These are phyloP conservation scores for Podarcis muralis DNA, from an alignment of 2,113 vertebrate genomes.

Conservation along the genomic window DNA sequence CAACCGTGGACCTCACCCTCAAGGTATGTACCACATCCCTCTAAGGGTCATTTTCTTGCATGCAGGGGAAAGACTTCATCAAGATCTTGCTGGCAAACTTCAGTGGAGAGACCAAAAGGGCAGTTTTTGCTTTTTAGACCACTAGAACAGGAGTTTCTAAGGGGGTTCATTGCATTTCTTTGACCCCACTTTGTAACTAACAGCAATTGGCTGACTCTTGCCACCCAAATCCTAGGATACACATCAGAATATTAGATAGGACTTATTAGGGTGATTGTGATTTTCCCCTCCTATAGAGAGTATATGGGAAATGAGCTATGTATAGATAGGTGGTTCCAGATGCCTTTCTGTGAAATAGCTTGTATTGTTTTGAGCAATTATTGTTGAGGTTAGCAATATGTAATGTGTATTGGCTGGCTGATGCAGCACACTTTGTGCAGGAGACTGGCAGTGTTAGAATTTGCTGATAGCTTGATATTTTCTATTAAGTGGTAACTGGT, in stretches of 20 bases:
- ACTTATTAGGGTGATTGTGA: slow-evolving; percentile 24
- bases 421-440: background rate
- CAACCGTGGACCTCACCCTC: slow-evolving; percentile 96
- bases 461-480: background rate
- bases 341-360: slow-evolving; percentile 16
- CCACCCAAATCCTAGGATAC: slow-evolving; percentile 39
- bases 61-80: slow-evolving; percentile 66
- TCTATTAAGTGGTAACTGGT: background rate
- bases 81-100: slow-evolving; percentile 65
- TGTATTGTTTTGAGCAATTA: slow-evolving; percentile 1
- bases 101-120: slow-evolving; percentile 6
- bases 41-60: slow-evolving; percentile 74
- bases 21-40: slow-evolving; percentile 85
- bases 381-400: slow-evolving; percentile 28
- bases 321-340: slow-evolving; percentile 19
- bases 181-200: slow-evolving; percentile 68
- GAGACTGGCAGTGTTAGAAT: background rate
- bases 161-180: slow-evolving; percentile 59
- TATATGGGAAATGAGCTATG: slow-evolving; percentile 12
- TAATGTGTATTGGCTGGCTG: slow-evolving; percentile 35
- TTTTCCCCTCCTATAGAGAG: background rate
- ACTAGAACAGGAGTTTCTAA: slow-evolving; percentile 59
- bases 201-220: slow-evolving; percentile 58
- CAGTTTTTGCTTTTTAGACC: slow-evolving; percentile 38
- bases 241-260: background rate